Evolutionary conservation across 2,888 invertebrate genomes (phyloP), one percentile per base, ranked within the genome.

Genomic region (Ormyrus thymus): DNA sequence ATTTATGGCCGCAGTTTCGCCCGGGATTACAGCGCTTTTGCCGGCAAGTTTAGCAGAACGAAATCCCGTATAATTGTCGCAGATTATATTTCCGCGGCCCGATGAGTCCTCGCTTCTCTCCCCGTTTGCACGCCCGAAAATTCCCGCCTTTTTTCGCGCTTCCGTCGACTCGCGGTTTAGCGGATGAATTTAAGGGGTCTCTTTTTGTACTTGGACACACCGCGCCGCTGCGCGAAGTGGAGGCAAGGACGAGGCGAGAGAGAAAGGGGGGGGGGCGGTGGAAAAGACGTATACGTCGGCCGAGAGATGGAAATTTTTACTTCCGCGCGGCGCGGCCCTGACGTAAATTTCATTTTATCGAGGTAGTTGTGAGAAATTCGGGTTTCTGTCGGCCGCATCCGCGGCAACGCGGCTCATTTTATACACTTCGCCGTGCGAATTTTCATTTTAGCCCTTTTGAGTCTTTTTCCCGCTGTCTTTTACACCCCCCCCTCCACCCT

Each of bases 1-100:
- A 73, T 56, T 64, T 73, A 73, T n/a, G 56, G 56, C 29, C 48
- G 15, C 64, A 72, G 46, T 72, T 55, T 55, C 55, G 11, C 55
- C 8, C 43, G 48, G 7, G 64, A 64, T 55, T 46, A 13, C 15
- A 45, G 29, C 29, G 29, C 29, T 29, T 29, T 69, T 6, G 5
- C 29, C 51, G 15, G 29, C 8, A 65, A 50, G 11, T 71, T 46
- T 64, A n/a, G 29, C 48, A 48, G 13, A 72, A 73, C 51, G 46
- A 73, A 73, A 73, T 48, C 43, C 9, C 43, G 55, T 46, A 56
- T 73, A 73, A 64, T 64, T 65, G 64, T 48, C n/a, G 48, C 7
- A 56, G 9, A 73, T 65, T 56, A 64, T 56, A 65, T 64, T 46
- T 56, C 46, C 48, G 10, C 29, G 29, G 29, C 11, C 6, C 29